These are phyloP conservation scores for Sarcoramphus papa DNA, from an alignment of 2,797 vertebrate species.

Conservation along the genomic window DNA sequence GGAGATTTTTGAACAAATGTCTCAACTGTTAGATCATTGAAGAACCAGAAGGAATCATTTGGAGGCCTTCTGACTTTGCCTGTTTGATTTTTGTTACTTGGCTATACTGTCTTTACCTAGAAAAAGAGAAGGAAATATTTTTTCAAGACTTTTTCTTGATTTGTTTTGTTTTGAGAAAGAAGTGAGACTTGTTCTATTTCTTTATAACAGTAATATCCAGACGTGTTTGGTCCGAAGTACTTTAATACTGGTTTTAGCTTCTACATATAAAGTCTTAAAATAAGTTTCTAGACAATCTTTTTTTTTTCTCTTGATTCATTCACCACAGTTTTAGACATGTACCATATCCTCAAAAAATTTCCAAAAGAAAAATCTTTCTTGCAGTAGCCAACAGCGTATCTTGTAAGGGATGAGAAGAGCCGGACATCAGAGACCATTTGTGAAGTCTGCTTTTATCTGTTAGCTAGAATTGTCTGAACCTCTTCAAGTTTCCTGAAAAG, in stretches of 20 bases:
- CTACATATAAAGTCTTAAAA: background rate
- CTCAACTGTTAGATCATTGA: background rate
- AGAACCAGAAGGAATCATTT: background rate
- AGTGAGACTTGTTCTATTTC: background rate
- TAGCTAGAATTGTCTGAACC: background rate
- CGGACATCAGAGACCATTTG: background rate
- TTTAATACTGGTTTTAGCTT: background rate
- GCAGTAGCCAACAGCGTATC: background rate
- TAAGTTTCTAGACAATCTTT: background rate
- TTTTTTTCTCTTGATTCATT: background rate
- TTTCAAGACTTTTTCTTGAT: background rate
- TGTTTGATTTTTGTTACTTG: background rate
- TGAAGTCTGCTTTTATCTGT: background rate
- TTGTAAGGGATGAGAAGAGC: background rate
- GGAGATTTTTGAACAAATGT: background rate
- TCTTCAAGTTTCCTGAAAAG: background rate
- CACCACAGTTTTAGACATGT: background rate
- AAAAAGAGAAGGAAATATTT: background rate
- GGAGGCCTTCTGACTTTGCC: background rate
- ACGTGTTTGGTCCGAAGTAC: background rate
- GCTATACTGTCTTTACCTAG: background rate
- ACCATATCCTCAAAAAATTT: background rate
- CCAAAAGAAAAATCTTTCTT: background rate
- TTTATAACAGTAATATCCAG: background rate
- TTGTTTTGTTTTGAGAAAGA: background rate